Base-by-base conservation (phyloP, 2,797 vertebrate species). In the Botia kubotai region DNA sequence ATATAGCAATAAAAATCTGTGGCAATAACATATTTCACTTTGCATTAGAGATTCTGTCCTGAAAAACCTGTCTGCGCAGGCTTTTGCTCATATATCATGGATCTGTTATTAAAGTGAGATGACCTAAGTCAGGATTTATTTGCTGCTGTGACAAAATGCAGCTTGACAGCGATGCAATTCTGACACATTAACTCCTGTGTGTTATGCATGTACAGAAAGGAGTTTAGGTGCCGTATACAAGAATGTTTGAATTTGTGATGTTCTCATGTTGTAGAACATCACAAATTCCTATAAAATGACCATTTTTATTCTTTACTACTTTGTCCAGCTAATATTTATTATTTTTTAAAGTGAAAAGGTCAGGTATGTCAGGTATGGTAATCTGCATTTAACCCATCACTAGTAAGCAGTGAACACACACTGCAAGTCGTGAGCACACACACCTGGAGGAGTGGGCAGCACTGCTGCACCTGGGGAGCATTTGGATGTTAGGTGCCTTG, bases 41-140 rank as follows among this genome's bases (percentile, higher is more conserved):
- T 88, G 75, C 19, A 86, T 91, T 91, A 91, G 71, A 78, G 66
- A 75, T 87, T 88, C 87, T 68, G 82, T 89, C 87, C 87, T 84
- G 87, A 92, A 82, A 85, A 84, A 78, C 43, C 83, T 57, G 72
- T 80, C 76, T 85, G 36, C 79, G 69, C 74, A 87, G 83, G 86
- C 76, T 46, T 89, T 84, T 90, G 91, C 93, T 94, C 92, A 93
- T 91, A 89, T 92, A 92, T 92, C 93, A 91, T 92, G 91, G 93
- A 92, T 93, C 92, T 93, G 92, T 93, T 95, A 90, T 92, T 8
- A 39, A 8, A 93, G 77, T 85, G 84, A 90, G 90, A 91, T 89
- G 91, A 93, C 86, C 89, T 88, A 88, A 89, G 90, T 94, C 92
- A 90, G 85, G 83, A 92, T 91, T 87, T 80, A 48, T 93, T 94